Percentiles rank a stretch among this genome's conserved stretches.
phyloP scores from a whole-genome alignment of 2,797 vertebrate genomes.

The Micrastur ruficollis region DNA sequence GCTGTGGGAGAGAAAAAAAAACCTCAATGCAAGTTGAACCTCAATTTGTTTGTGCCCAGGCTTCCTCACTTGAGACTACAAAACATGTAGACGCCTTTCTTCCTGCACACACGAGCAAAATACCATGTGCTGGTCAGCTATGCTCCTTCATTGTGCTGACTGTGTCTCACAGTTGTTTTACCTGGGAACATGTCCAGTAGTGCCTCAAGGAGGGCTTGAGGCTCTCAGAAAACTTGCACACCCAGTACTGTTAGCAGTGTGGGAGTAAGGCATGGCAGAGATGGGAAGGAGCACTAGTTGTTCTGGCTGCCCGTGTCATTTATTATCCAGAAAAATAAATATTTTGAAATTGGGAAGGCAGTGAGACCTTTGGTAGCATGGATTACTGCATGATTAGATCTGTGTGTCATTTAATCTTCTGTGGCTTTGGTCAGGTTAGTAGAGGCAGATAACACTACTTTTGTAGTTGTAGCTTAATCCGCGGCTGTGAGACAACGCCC shows the following conservation, averaged over 20 bases:
- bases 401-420: not conserved
- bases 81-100: fast-evolving
- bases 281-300: not conserved
- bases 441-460: not conserved
- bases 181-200: not conserved
- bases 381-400: not conserved
- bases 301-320: not conserved
- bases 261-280: fast-evolving
- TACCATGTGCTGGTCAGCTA: not conserved
- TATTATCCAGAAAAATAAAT: not conserved
- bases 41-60: not conserved
- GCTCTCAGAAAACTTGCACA: not conserved
- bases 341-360: not conserved
- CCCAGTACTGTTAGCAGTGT: not conserved
- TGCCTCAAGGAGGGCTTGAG: not conserved
- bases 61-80: not conserved
- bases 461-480: not conserved
- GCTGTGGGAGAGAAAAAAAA: not conserved
- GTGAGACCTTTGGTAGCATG: not conserved
- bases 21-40: not conserved
- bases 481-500: not conserved
- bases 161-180: not conserved
- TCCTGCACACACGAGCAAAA: fast-evolving
- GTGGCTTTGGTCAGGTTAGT: not conserved
- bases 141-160: not conserved